These are phyloP conservation scores for Saturnia pavonia DNA, from an alignment of 2,888 invertebrate genomes.

Conservation along the genomic window DNA sequence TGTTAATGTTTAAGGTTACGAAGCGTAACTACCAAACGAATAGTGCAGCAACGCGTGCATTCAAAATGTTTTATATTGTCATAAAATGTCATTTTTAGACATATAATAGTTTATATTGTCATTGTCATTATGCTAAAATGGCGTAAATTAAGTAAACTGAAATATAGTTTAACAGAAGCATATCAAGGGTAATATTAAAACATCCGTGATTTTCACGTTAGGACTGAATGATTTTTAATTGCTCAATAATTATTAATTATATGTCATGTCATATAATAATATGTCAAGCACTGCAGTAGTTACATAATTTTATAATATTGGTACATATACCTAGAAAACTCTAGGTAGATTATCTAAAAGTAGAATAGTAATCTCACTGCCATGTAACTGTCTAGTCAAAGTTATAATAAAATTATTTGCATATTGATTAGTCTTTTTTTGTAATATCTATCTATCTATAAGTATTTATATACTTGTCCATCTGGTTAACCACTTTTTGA, in stretches of 20 bases:
- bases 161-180: not conserved
- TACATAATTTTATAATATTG: not conserved
- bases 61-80: too few relatives aligned
- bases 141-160: not conserved
- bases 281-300: not conserved
- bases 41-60: too few relatives aligned
- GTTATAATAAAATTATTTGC: not conserved
- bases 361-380: not conserved
- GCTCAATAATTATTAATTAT: not conserved
- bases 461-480: too few relatives aligned
- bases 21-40: too few relatives aligned
- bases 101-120: too few relatives aligned
- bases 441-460: not conserved
- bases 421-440: not conserved
- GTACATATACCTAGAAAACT: not conserved
- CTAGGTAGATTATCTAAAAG: not conserved
- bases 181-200: not conserved
- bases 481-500: too few relatives aligned
- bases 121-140: not conserved
- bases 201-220: not conserved
- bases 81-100: too few relatives aligned
- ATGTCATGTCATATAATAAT: too few relatives aligned
- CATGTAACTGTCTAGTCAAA: not conserved
- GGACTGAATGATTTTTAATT: not conserved
- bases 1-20: too few relatives aligned